Conservation (phyloP, 2,797 vertebrate species). For the Macroramphosus scolopax region DNA sequence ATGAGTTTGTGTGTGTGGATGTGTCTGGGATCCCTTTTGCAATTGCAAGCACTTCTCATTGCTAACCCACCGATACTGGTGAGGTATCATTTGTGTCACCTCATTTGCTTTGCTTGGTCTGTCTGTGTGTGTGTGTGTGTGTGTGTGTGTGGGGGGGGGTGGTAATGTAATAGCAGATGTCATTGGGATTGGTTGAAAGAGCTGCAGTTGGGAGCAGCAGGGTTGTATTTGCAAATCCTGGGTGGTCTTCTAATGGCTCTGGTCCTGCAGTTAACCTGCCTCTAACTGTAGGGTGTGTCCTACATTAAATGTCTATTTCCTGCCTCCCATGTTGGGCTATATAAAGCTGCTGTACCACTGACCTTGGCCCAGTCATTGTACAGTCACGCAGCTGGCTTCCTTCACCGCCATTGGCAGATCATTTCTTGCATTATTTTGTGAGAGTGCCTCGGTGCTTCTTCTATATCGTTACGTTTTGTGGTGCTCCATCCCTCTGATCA, state of each 20-base stretch:
- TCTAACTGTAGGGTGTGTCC: slow-evolving; percentile 81
- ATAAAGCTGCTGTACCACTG: slow-evolving; percentile 78
- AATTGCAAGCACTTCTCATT: slow-evolving; percentile 74
- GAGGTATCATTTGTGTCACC: slow-evolving; percentile 75
- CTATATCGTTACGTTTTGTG: slow-evolving; percentile 24
- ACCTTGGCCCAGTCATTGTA: slow-evolving; percentile 79
- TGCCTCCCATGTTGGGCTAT: slow-evolving; percentile 79
- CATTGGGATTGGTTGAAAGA: slow-evolving; percentile 70
- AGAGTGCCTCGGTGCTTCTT: slow-evolving; percentile 16
- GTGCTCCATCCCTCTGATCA: slow-evolving; percentile 16
- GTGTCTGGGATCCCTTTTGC: slow-evolving; percentile 71
- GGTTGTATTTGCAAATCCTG: slow-evolving; percentile 76
- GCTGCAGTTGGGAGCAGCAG: slow-evolving; percentile 68
- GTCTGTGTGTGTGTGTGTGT: slow-evolving; percentile 28
- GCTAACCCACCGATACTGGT: slow-evolving; percentile 65
- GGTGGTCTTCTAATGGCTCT: slow-evolving; percentile 79
- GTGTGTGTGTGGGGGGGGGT: slow-evolving; percentile 57
- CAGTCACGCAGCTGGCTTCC: slow-evolving; percentile 71
- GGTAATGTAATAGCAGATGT: slow-evolving; percentile 73
- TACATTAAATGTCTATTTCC: slow-evolving; percentile 81
- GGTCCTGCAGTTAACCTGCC: slow-evolving; percentile 78
- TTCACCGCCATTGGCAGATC: slow-evolving; percentile 55
- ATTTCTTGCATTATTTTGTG: slow-evolving; percentile 24
- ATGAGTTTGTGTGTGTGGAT: slow-evolving; percentile 62
- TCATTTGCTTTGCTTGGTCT: slow-evolving; percentile 68